phyloP scores from a whole-genome alignment of 2,797 vertebrate genomes.

The Rhinophrynus dorsalis region DNA sequence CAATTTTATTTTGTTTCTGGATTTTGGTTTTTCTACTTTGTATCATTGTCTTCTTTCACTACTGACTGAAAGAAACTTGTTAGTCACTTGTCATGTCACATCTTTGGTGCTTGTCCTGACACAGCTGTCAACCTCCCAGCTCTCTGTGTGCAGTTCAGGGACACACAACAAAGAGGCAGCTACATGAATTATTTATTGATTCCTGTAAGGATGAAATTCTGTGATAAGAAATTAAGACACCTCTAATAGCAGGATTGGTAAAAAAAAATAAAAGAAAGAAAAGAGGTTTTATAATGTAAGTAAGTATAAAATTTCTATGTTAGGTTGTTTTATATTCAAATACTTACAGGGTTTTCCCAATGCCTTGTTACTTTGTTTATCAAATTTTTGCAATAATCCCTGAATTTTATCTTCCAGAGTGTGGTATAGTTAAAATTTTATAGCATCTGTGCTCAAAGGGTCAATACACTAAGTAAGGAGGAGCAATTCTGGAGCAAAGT shows the following conservation, averaged over 20 bases:
- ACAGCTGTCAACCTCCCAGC: conserved; percentile 73
- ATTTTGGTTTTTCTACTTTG: conserved; percentile 58
- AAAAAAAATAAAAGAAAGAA: conserved; percentile 61
- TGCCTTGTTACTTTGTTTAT: no score
- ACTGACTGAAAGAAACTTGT: conserved; percentile 78
- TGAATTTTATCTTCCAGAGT: no score
- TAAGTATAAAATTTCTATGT: no score
- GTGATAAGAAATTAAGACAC: conserved; percentile 80
- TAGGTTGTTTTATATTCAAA: no score
- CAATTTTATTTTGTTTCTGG: conserved; percentile 59
- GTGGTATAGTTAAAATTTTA: no score
- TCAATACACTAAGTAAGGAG: no score
- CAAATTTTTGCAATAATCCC: no score
- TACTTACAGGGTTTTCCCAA: no score
- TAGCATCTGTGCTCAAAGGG: no score
- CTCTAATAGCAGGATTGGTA: conserved; percentile 68
- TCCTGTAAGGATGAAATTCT: conserved; percentile 72
- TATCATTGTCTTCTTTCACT: conserved; percentile 69
- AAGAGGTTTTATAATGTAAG: conserved; percentile 54
- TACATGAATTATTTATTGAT: conserved; percentile 72
- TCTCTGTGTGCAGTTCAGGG: conserved; percentile 68
- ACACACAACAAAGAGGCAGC: conserved; percentile 72
- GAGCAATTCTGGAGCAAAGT: no score
- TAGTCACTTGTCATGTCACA: conserved; percentile 82
- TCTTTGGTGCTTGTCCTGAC: conserved; percentile 76